These are phyloP conservation scores for Uloborus plumipes DNA, from an alignment of 2,888 invertebrate genomes.

Conservation along the genomic window DNA sequence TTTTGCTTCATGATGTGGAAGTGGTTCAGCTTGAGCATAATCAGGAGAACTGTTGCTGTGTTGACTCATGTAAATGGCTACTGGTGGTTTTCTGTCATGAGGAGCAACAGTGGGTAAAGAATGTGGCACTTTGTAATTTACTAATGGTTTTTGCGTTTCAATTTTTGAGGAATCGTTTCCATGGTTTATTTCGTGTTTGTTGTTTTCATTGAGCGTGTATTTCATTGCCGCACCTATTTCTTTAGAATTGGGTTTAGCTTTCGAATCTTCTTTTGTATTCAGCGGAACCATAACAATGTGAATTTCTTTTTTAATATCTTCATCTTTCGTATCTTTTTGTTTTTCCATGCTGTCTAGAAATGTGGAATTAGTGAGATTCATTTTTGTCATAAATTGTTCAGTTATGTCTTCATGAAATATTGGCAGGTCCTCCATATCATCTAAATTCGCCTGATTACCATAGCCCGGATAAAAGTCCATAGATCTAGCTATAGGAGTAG, in stretches of 20 bases:
- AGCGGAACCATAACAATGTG: background rate
- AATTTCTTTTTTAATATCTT: background rate
- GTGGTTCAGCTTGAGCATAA: conserved; percentile 22
- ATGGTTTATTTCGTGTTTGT: background rate
- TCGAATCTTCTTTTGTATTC: background rate
- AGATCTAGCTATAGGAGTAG: conserved; percentile 48
- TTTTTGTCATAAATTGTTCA: conserved; percentile 25
- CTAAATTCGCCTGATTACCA: conserved; percentile 46
- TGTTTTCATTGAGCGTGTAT: background rate
- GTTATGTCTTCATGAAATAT: conserved; percentile 52
- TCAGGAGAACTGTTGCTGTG: background rate
- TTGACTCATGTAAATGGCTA: conserved; percentile 22
- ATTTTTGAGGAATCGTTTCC: background rate
- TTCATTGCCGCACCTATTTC: no score
- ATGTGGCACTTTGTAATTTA: conserved; percentile 41
- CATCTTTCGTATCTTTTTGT: background rate
- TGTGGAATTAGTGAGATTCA: conserved; percentile 43
- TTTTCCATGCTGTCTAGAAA: background rate
- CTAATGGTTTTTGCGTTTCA: conserved; percentile 13
- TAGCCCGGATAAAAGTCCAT: conserved; percentile 55
- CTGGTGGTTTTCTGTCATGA: conserved; percentile 27
- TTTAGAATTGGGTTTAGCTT: background rate
- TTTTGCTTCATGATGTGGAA: conserved; percentile 22
- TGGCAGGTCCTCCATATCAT: conserved; percentile 32
- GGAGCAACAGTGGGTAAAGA: conserved; percentile 22